Base-by-base conservation (phyloP, 2,888 invertebrate genomes). In the Neuroscelio doddi region DNA sequence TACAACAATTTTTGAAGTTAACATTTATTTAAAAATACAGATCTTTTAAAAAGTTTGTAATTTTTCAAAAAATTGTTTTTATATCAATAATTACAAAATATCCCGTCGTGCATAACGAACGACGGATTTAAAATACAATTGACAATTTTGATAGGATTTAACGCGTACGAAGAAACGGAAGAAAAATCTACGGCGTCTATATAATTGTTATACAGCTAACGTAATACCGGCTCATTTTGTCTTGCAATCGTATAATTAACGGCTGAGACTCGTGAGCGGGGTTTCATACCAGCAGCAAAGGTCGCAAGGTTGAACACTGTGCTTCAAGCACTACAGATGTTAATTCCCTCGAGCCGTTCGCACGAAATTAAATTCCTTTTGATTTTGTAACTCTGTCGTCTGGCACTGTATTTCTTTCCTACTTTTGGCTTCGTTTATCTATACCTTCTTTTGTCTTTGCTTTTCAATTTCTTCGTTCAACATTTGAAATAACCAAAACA, bases 271-370 rank as follows among this genome's bases (percentile, higher is more conserved):
- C 50, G 41, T 10, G 58, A 44, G 41, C 50, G 14, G 49, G 64
- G 59, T 64, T 58, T 58, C 55, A 52, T 58, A 4, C 36, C 50
- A 24, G n/a, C 30, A 15, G 29, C 36, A 44, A 21, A 30, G 45
- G 66, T 17, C 46, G 55, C 21, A 16, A 7, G 49, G 36, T 41
- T 63, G 59, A 71, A 66, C 67, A 69, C 56, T 44, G 44, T 42
- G 61, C 69, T 64, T 72, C 74, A 76, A 75, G 76, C 71, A 73
- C 45, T 64, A 62, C 53, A 59, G 70, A 73, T 75, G 73, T 75
- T 73, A 73, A 70, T 71, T 65, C 47, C 47, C 61, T 34, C 41
- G 49, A 63, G 56, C 55, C 50, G 59, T 39, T 45, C 46, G 7
- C 12, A 38, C 63, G 61, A 72, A 73, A 74, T 75, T 73, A 70